phyloP scores from a whole-genome alignment of 2,797 vertebrate genomes.

The Lophius americanus region DNA sequence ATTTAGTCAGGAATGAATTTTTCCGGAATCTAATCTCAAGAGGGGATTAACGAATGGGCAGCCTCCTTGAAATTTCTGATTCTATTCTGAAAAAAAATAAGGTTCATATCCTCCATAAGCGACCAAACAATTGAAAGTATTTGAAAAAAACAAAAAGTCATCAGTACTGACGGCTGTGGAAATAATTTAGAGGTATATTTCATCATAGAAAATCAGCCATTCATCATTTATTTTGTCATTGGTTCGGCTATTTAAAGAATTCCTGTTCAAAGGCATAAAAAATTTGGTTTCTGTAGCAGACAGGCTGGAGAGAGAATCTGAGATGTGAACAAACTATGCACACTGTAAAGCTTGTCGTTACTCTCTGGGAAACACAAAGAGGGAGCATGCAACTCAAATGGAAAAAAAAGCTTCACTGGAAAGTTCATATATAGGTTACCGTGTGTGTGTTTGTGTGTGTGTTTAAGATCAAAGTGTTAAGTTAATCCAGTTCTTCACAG shows the following conservation, averaged over 20 bases:
- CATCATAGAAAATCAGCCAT: constrained; percentile 30
- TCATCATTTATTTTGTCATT: constrained; percentile 19
- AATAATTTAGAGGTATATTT: constrained; percentile 43
- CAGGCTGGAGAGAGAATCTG: constrained; percentile 3
- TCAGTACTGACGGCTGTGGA: constrained; percentile 21
- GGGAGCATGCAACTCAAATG: constrained; percentile 80
- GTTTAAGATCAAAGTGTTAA: constrained; percentile 45
- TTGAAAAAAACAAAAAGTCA: constrained; percentile 12
- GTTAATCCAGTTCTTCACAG: constrained; percentile 60
- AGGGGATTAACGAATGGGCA: constrained; percentile 7
- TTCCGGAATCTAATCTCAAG: constrained; percentile 47
- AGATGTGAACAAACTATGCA: constrained; percentile 14
- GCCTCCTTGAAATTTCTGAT: constrained; percentile 12
- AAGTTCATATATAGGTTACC: constrained; percentile 12
- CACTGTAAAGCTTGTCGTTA: constrained; percentile 10
- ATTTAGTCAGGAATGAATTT: constrained; percentile 26
- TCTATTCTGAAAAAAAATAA: constrained; percentile 13
- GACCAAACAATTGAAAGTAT: constrained; percentile 4
- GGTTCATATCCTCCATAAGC: constrained; percentile 18
- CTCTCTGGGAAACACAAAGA: constrained; percentile 25
- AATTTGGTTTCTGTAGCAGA: constrained; percentile 29
- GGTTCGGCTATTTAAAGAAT: constrained; percentile 1
- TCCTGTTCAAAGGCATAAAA: constrained; percentile 5
- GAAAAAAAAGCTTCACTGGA: constrained; percentile 23
- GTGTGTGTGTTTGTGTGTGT: not conserved